A percentile compares a stretch with the other conserved stretches of the same genome.
These are phyloP conservation scores for Lutraria rhynchaena DNA, from an alignment of 1,140 invertebrate species.

Conservation along the genomic window DNA sequence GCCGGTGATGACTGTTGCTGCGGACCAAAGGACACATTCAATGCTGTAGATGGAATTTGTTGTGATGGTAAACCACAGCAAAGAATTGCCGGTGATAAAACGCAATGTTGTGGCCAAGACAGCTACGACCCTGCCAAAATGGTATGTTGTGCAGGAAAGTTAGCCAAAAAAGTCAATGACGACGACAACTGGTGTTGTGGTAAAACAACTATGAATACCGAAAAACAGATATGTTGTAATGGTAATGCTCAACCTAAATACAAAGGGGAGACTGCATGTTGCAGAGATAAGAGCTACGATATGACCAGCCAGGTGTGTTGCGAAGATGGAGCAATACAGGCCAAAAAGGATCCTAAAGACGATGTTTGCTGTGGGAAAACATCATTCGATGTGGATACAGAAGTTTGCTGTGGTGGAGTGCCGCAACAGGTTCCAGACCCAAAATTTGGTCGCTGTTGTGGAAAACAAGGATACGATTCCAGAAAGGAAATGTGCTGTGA, in stretches of 20 bases:
- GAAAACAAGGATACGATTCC: slow-evolving; percentile 41
- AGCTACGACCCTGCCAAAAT: slow-evolving; percentile 43
- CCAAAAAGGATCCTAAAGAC: slow-evolving; percentile 49
- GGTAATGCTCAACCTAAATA: slow-evolving; percentile 23
- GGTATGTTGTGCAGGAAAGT: slow-evolving; percentile 38
- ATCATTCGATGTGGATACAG: slow-evolving; percentile 27
- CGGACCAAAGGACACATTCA: slow-evolving; percentile 39
- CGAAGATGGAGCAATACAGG: slow-evolving; percentile 43
- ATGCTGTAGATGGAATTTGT: slow-evolving; percentile 41
- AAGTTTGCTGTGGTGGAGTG: slow-evolving; percentile 51
- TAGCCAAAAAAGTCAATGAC: slow-evolving; percentile 8
- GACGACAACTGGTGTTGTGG: slow-evolving; percentile 59
- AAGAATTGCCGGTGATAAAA: slow-evolving; percentile 30
- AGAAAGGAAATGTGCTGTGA: slow-evolving; percentile 40
- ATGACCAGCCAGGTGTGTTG: slow-evolving; percentile 44
- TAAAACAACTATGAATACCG: slow-evolving; percentile 47
- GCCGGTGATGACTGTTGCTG: slow-evolving; percentile 50
- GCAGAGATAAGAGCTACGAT: slow-evolving; percentile 51
- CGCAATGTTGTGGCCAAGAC: slow-evolving; percentile 49
- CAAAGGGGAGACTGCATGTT: slow-evolving; percentile 43
- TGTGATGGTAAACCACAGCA: slow-evolving; percentile 53
- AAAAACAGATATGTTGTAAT: slow-evolving; percentile 45
- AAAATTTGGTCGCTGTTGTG: slow-evolving; percentile 34
- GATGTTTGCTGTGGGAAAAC: slow-evolving; percentile 52
- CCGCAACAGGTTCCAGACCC: slow-evolving; percentile 34